Base-by-base conservation (phyloP, 2,113 vertebrate genomes). In the Brachyhypopomus gauderio region DNA sequence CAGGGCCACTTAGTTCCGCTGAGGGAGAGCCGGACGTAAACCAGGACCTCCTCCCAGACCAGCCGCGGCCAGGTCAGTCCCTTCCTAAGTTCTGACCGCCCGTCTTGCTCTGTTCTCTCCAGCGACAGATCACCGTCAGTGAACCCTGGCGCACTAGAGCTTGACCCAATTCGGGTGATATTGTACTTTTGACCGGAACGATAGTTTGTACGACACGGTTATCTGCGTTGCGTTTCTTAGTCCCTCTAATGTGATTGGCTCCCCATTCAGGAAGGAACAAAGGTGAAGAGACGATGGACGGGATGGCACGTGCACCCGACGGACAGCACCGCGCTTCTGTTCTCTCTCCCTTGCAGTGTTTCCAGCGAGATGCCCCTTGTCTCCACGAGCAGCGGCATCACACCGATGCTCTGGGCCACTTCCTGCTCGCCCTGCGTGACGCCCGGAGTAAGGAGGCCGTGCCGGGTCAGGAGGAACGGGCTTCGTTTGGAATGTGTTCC, bases 401-500 rank as follows among this genome's bases (percentile, higher is more conserved):
- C 2, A 8, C 34, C 5, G 77, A 48, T 17, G 23, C 88, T 4
- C 38, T 87, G 72, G 78, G 87, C 1, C 87, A 90, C 45, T 45
- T 90, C 4, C 69, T 91, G 0, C 78, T 87, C 17, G 83, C 34
- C 0, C 30, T 94, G 78, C 84, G 71, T 34, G 83, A 88, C 20
- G 74, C 41, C 48, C 52, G 73, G 66, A 83, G 52, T 20, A 36
- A 41, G 0, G 78, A 81, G 6, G 36, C 66, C 1, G 84, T 88
- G 25, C 78, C 83, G n/a, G 69, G 48, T 5, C 84, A 76, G 45
- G 48, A 36, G 52, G 87, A 73, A 22, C 48, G 85, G 64, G 0
- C 83, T n/a, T 63, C n/a, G 41, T 92, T 93, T 71, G 92, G 90
- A 70, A 16, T 90, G 76, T 94, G 93, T 83, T 23, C 52, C 0